Percentiles rank a stretch among this genome's conserved stretches.
phyloP scores from a whole-genome alignment of 2,113 vertebrate species.

The Thermophis baileyi region DNA sequence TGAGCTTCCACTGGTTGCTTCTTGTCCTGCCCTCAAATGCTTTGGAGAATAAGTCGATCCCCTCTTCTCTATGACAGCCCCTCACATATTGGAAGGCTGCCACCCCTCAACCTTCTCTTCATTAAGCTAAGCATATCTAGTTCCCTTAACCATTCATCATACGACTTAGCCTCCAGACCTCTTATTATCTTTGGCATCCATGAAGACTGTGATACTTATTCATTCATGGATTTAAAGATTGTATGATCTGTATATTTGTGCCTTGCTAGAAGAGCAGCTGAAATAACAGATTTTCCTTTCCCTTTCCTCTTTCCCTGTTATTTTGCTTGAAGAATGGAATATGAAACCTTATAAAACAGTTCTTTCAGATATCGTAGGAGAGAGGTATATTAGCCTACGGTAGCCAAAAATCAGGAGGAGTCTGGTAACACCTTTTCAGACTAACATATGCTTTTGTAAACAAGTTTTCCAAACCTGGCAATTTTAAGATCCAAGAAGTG shows the following conservation, averaged over 20 bases:
- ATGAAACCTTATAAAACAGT: background rate
- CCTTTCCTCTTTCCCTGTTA: background rate
- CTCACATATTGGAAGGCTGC: background rate
- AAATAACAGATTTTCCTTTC: background rate
- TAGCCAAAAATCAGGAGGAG: background rate
- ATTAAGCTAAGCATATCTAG: background rate
- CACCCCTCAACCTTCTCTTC: background rate
- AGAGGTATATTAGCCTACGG: background rate
- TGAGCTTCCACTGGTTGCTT: background rate
- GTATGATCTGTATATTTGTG: background rate
- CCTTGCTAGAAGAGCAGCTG: background rate
- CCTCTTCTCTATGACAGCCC: background rate
- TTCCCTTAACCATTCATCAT: background rate
- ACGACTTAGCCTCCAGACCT: background rate
- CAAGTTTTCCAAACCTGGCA: background rate
- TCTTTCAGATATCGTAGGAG: background rate
- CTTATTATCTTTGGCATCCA: background rate
- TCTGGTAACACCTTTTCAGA: background rate
- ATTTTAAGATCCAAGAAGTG: background rate
- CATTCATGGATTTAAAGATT: background rate
- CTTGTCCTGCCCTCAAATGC: background rate
- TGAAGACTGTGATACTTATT: background rate
- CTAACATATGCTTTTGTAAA: background rate
- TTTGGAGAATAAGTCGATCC: background rate
- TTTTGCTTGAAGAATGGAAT: background rate